Percentiles rank a stretch among this genome's conserved stretches.
These are phyloP conservation scores for Lophotis ruficrista DNA, from an alignment of 2,113 vertebrate species.

Conservation along the genomic window DNA sequence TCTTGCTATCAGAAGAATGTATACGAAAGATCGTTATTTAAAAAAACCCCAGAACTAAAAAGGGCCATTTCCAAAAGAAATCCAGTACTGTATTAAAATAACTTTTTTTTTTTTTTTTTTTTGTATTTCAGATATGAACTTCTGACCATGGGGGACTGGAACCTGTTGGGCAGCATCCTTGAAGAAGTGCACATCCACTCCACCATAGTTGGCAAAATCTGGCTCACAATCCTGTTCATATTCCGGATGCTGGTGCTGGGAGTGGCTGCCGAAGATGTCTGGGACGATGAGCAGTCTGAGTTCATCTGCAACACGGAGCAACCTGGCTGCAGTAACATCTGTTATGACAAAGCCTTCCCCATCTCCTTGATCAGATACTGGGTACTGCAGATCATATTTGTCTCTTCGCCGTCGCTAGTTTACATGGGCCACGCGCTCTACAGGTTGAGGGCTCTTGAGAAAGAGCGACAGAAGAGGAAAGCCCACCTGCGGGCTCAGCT, in stretches of 20 bases:
- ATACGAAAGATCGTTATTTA: too few relatives aligned
- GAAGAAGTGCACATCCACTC: conserved; percentile 96
- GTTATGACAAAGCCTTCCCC: conserved; percentile 93
- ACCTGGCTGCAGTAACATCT: conserved; percentile 92
- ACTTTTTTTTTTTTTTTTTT: neutral
- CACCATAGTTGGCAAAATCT: conserved; percentile 95
- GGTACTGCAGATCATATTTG: conserved; percentile 95
- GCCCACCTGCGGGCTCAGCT: conserved; percentile 84
- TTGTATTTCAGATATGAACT: conserved; percentile 72
- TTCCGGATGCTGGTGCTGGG: conserved; percentile 95
- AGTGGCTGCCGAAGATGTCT: conserved; percentile 92
- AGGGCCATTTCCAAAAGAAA: neutral
- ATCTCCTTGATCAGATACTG: conserved; percentile 95
- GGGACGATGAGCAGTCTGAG: conserved; percentile 93
- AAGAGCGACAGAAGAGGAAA: conserved; percentile 87
- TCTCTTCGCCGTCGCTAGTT: conserved; percentile 92
- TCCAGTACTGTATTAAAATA: neutral
- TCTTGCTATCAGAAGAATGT: neutral
- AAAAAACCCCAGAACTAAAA: neutral
- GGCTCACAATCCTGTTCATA: conserved; percentile 95
- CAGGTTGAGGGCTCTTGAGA: conserved; percentile 87
- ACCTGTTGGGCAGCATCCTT: conserved; percentile 89
- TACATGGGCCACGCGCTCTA: conserved; percentile 95
- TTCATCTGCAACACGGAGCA: conserved; percentile 96
- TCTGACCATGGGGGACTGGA: conserved; percentile 94